phyloP scores from a whole-genome alignment of 2,888 invertebrate species.

The Linnaemya vulpina region DNA sequence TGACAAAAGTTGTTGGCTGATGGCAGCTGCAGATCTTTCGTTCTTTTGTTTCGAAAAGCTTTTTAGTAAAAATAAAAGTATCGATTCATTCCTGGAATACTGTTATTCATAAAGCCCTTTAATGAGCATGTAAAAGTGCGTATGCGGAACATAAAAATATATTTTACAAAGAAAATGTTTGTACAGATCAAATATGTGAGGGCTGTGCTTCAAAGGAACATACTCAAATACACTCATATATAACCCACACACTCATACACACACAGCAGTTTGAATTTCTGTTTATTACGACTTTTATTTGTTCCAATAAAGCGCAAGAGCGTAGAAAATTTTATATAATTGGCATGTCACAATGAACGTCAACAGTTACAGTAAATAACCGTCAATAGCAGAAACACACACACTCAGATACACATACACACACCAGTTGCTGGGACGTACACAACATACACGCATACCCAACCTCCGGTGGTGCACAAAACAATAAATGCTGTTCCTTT shows the following conservation, averaged over 20 bases:
- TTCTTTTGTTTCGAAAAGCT: no score
- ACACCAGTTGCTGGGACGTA: not conserved
- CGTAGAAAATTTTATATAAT: slow-evolving; percentile 29
- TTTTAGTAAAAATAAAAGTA: no score
- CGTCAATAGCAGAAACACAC: slow-evolving; percentile 30
- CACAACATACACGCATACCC: not conserved
- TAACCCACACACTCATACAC: not conserved
- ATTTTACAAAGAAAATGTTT: not conserved
- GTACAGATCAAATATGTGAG: not conserved
- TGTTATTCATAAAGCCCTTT: no score
- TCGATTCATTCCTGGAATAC: no score
- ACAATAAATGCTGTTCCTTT: slow-evolving; percentile 23
- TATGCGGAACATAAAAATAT: no score
- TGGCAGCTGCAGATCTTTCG: no score
- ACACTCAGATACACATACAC: no score
- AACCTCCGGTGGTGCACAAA: not conserved
- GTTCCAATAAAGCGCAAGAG: slow-evolving; percentile 28
- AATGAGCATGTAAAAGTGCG: no score
- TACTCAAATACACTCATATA: not conserved
- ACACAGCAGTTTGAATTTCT: slow-evolving; percentile 36
- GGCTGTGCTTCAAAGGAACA: not conserved
- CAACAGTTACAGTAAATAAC: slow-evolving; percentile 61
- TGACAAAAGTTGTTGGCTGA: no score
- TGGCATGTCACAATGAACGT: slow-evolving; percentile 52
- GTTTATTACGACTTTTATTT: slow-evolving; percentile 46